Conservation (phyloP, 2,113 vertebrate genomes). For the Larimichthys polyactis region DNA sequence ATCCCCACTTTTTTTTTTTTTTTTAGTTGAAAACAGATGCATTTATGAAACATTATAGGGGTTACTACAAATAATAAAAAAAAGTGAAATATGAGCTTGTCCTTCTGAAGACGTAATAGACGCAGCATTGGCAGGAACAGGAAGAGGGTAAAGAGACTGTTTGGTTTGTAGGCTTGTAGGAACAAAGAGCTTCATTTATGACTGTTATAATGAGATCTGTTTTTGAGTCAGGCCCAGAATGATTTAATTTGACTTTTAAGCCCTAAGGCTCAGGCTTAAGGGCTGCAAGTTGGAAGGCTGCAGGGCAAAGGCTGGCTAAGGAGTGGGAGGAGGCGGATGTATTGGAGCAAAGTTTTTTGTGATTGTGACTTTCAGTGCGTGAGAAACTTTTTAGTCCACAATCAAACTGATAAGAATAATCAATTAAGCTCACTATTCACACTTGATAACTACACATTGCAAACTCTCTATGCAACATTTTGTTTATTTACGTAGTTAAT, state of each 20-base stretch:
- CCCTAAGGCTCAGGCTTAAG: constrained; percentile 53
- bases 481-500: constrained; percentile 41
- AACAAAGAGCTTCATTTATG: constrained; percentile 77
- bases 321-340: constrained; percentile 21
- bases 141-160: constrained; percentile 54
- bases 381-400: constrained; percentile 45
- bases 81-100: constrained; percentile 62
- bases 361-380: constrained; percentile 25
- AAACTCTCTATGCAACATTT: background rate
- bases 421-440: background rate
- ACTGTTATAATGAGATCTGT: constrained; percentile 70
- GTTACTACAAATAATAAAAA: constrained; percentile 36
- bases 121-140: constrained; percentile 45
- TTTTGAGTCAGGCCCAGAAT: constrained; percentile 55
- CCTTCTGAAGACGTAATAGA: constrained; percentile 49
- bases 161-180: constrained; percentile 38
- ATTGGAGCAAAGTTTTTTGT: constrained; percentile 20
- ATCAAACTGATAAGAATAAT: constrained; percentile 51
- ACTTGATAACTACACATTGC: constrained; percentile 1
- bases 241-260: constrained; percentile 71
- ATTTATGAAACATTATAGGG: constrained; percentile 54
- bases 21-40: constrained; percentile 71
- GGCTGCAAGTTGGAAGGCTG: constrained; percentile 20
- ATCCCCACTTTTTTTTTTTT: background rate
- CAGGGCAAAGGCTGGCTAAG: constrained; percentile 4